Evolutionary conservation across 1,140 invertebrate genomes (phyloP), one percentile per base, ranked within the genome.

Genomic region (Ooceraea biroi): DNA sequence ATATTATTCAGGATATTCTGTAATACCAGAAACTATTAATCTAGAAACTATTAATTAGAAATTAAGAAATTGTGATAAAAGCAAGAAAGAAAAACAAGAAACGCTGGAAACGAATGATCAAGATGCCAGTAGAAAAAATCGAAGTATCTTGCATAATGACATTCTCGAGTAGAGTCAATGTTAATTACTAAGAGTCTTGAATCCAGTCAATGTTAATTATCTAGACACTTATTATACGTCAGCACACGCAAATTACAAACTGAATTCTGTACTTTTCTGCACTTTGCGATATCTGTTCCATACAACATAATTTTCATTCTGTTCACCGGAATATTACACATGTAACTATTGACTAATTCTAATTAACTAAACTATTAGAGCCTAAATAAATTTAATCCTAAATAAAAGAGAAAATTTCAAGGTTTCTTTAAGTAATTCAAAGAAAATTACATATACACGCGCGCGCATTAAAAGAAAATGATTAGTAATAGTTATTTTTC

Each of bases 171-270:
- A n/a, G n/a, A n/a, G n/a, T n/a, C n/a, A n/a, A 36, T 36, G 3
- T 41, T 57, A 72, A 55, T 41, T 41, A 55, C n/a, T n/a, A n/a
- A n/a, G 12, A 22, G 1, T 22, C n/a, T 57, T 72, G 12, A 14
- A 17, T 22, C 3, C 55, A 72, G 55, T 50, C 22, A n/a, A 10
- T 50, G 50, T 57, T 55, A 55, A 36, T 57, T 57, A 72, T 25
- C 4, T 36, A 36, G 14, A n/a, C n/a, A n/a, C 12, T 57, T 1
- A 19, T 5, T 36, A 10, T 3, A 1, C 19, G 36, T 57, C 19
- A 27, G 57, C 7, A 36, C 7, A 36, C 36, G 7, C 2, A 36
- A 36, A 57, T 25, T 50, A 41, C 41, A 41, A 55, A 72, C 41
- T 72, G 17, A n/a, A 72, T 36, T 72, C 0, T 72, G 41, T 25